phyloP scores from a whole-genome alignment of 2,113 vertebrate genomes.

The Daboia siamensis region DNA sequence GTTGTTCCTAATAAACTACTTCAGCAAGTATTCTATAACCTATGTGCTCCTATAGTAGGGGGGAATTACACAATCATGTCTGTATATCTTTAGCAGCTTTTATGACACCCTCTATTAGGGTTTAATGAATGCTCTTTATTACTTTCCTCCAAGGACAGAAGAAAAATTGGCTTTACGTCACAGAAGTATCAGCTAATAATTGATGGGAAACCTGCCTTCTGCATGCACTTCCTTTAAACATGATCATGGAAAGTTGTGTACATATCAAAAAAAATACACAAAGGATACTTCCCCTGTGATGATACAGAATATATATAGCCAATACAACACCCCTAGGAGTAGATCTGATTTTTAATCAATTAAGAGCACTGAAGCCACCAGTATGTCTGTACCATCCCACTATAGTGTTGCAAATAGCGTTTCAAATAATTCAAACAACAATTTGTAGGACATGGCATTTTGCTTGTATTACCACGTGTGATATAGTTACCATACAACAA shows the following conservation, averaged over 20 bases:
- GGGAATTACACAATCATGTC: not conserved
- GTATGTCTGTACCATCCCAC: not conserved
- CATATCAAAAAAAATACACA: not conserved
- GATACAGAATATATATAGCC: not conserved
- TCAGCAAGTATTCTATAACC: not conserved
- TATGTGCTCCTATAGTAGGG: not conserved
- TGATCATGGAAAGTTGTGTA: not conserved
- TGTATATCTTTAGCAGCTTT: not conserved
- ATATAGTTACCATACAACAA: not conserved
- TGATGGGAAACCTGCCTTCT: not conserved
- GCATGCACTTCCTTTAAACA: not conserved
- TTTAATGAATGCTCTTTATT: not conserved
- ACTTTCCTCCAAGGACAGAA: not conserved
- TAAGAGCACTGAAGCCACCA: not conserved
- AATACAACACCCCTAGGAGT: not conserved
- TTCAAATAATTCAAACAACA: not conserved
- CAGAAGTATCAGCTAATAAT: not conserved
- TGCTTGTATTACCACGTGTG: not conserved
- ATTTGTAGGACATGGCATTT: not conserved
- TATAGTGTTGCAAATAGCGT: not conserved
- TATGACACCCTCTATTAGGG: not conserved
- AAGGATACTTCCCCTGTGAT: not conserved
- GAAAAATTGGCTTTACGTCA: not conserved
- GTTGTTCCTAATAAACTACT: not conserved
- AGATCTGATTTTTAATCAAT: not conserved